Conservation (phyloP, 2,113 vertebrate genomes). For the Pteropus alecto region DNA sequence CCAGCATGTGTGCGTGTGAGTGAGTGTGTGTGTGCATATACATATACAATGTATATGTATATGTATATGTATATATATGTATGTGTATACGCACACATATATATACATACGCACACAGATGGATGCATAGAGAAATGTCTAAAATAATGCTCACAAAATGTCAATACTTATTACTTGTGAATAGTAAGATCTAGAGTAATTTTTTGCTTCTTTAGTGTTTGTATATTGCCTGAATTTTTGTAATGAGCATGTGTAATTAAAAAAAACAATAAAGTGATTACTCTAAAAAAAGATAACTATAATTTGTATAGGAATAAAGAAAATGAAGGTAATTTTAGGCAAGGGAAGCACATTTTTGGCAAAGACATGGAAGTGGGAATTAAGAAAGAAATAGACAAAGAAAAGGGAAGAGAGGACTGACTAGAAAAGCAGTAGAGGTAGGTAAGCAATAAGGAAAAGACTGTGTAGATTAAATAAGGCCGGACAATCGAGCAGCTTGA, state of each 20-base stretch:
- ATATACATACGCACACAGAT: too few relatives aligned
- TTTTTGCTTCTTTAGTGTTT: neutral
- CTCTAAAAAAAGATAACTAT: neutral
- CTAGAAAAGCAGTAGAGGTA: neutral
- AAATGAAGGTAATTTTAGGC: neutral
- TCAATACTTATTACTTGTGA: neutral
- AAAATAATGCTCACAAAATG: neutral
- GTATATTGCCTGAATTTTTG: neutral
- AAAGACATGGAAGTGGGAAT: neutral
- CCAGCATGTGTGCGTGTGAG: neutral
- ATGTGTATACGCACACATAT: too few relatives aligned
- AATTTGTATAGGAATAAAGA: neutral
- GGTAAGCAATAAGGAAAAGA: neutral
- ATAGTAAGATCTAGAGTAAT: neutral
- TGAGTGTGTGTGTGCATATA: too few relatives aligned
- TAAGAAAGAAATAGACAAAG: neutral
- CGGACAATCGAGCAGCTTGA: neutral
- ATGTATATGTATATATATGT: too few relatives aligned
- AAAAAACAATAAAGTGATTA: neutral
- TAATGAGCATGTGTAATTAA: neutral
- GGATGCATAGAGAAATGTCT: neutral
- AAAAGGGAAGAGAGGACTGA: neutral
- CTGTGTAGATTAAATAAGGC: neutral
- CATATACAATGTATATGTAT: too few relatives aligned
- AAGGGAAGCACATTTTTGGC: neutral